Percentiles rank a stretch among this genome's conserved stretches.
Conservation (phyloP, 2,797 vertebrate species). For the Sebastes baramenuke region DNA sequence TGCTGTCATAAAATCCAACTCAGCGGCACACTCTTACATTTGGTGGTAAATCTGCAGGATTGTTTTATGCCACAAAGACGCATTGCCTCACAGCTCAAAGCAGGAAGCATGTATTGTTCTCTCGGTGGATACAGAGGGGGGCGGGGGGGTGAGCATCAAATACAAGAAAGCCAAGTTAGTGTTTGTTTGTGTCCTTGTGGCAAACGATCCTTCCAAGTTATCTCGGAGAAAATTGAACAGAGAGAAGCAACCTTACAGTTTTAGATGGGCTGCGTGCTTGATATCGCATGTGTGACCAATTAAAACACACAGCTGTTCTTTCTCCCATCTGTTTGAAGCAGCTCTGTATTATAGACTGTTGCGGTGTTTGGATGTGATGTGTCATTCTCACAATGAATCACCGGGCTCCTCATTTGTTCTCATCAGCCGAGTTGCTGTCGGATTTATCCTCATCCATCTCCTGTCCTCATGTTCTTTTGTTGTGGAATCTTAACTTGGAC, state of each 20-base stretch:
- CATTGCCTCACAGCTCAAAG: slow-evolving; percentile 21
- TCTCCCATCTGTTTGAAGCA: slow-evolving; percentile 66
- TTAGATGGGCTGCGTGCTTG: slow-evolving; percentile 63
- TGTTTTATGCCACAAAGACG: slow-evolving; percentile 50
- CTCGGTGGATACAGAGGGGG: not conserved
- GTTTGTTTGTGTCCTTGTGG: slow-evolving; percentile 63
- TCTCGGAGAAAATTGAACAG: slow-evolving; percentile 32
- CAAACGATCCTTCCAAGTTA: slow-evolving; percentile 48
- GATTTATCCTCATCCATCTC: slow-evolving; percentile 59
- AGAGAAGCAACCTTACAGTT: slow-evolving; percentile 35
- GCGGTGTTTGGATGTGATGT: slow-evolving; percentile 59
- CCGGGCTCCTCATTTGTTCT: slow-evolving; percentile 63
- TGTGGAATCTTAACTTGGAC: slow-evolving; percentile 31
- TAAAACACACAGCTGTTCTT: slow-evolving; percentile 74
- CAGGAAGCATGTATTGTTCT: slow-evolving; percentile 50
- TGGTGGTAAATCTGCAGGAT: slow-evolving; percentile 52
- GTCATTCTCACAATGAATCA: slow-evolving; percentile 58
- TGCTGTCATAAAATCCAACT: slow-evolving; percentile 37
- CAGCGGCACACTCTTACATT: slow-evolving; percentile 25
- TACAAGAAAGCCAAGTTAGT: slow-evolving; percentile 2
- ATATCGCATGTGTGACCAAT: slow-evolving; percentile 78
- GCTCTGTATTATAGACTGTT: slow-evolving; percentile 49
- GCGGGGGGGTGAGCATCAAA: slow-evolving; percentile 12
- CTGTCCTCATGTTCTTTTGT: slow-evolving; percentile 12
- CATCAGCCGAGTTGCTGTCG: slow-evolving; percentile 59